Evolutionary conservation across 2,113 vertebrate species (phyloP).

Genomic region (Thamnaconus septentrionalis): DNA sequence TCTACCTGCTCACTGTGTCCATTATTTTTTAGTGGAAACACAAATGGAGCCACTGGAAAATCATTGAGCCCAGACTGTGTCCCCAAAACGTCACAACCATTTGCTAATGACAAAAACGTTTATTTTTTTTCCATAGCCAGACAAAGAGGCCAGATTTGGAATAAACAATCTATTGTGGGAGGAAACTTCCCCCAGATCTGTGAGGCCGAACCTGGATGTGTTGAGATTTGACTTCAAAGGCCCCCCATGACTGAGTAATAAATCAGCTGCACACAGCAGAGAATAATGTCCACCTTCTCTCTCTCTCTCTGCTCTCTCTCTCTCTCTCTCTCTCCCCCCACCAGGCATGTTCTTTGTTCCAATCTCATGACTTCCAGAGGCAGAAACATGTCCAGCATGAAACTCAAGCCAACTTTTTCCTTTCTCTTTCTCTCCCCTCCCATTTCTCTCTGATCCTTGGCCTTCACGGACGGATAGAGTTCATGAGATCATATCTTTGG

Average conservation of each 20-base stretch:
- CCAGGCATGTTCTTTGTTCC: slow-evolving; percentile 46
- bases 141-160: slow-evolving; percentile 4
- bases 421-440: not conserved
- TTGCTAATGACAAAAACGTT: slow-evolving; percentile 1
- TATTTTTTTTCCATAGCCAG: slow-evolving; percentile 1
- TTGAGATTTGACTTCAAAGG: slow-evolving; percentile 56
- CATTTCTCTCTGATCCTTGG: not conserved
- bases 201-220: slow-evolving; percentile 40
- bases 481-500: too few species aligned
- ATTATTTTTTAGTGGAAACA: slow-evolving; percentile 21
- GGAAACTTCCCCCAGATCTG: slow-evolving; percentile 31
- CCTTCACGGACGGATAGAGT: not conserved
- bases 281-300: slow-evolving; percentile 32
- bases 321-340: slow-evolving; percentile 23
- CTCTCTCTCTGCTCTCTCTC: slow-evolving; percentile 1
- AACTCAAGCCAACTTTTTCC: not conserved
- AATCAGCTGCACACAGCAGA: slow-evolving; percentile 47
- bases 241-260: slow-evolving; percentile 27
- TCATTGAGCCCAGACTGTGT: not conserved
- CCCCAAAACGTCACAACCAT: not conserved
- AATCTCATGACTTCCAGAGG: slow-evolving; percentile 24
- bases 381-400: not conserved
- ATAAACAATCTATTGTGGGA: slow-evolving; percentile 22
- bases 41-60: slow-evolving; percentile 29
- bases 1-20: slow-evolving; percentile 22